Evolutionary conservation across 2,797 vertebrate species (phyloP).

Genomic region (Phataginus tetradactyla): DNA sequence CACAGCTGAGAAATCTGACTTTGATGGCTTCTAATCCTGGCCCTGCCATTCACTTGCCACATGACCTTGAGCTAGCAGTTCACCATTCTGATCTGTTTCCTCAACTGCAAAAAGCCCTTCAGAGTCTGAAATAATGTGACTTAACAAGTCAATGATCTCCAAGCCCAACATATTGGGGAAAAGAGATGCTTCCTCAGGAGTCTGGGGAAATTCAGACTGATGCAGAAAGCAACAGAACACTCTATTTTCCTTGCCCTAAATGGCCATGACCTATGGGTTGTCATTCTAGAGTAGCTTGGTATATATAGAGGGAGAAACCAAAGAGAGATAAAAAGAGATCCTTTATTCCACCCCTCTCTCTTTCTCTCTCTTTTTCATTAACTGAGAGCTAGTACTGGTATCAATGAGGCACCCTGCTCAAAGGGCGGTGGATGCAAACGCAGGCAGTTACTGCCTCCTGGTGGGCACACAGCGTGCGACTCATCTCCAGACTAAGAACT

Average conservation of each 20-base stretch:
- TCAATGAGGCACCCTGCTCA: background rate
- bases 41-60: background rate
- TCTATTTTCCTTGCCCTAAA: background rate
- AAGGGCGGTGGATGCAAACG: background rate
- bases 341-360: background rate
- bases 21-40: background rate
- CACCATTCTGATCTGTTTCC: background rate
- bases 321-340: background rate
- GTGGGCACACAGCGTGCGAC: background rate
- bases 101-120: background rate
- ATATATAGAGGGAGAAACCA: background rate
- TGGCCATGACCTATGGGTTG: background rate
- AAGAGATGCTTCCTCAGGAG: background rate
- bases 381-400: background rate
- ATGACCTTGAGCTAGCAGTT: background rate
- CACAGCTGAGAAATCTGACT: background rate
- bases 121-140: background rate
- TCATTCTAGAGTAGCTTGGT: background rate
- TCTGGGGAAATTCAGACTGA: background rate
- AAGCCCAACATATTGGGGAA: background rate
- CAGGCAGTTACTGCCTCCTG: slow-evolving; percentile 27
- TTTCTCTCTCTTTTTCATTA: background rate
- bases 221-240: background rate
- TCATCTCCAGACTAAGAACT: background rate
- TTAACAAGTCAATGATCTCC: background rate